Percentiles rank a stretch among this genome's conserved stretches.
phyloP scores from a whole-genome alignment of 1,140 invertebrate species.

The Anastatus disparis region DNA sequence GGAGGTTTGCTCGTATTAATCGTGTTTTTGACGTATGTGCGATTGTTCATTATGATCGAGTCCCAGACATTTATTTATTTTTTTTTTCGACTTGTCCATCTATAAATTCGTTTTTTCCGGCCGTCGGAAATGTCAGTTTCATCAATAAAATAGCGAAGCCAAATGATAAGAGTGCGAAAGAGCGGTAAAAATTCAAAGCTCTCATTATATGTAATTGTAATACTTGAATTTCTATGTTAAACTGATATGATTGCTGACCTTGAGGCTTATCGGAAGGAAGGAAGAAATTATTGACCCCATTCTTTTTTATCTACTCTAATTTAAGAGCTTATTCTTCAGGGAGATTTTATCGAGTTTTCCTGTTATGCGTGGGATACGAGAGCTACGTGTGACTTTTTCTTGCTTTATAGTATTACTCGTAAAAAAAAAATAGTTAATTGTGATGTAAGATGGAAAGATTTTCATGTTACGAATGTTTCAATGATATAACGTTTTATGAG shows the following conservation, averaged over 20 bases:
- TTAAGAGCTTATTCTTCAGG: background rate
- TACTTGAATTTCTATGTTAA: no score
- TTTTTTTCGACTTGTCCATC: no score
- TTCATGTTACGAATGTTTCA: no score
- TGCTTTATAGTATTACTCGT: background rate
- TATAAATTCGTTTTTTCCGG: background rate
- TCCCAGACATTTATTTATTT: no score
- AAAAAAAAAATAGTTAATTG: background rate
- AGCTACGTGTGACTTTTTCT: no score
- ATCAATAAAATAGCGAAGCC: background rate
- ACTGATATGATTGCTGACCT: no score
- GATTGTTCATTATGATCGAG: no score
- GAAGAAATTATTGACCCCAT: background rate
- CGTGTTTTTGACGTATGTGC: no score
- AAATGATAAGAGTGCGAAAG: background rate
- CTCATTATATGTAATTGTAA: no score
- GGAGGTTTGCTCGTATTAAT: background rate
- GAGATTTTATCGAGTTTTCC: background rate
- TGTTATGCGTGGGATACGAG: background rate
- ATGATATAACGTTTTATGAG: no score
- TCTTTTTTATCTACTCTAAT: background rate
- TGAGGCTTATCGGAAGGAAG: background rate
- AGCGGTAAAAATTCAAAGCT: background rate
- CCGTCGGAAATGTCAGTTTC: constrained; percentile 9
- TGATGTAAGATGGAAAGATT: background rate